These are phyloP conservation scores for Rhamphomyia laevipes DNA, from an alignment of 2,888 invertebrate genomes.

Conservation along the genomic window DNA sequence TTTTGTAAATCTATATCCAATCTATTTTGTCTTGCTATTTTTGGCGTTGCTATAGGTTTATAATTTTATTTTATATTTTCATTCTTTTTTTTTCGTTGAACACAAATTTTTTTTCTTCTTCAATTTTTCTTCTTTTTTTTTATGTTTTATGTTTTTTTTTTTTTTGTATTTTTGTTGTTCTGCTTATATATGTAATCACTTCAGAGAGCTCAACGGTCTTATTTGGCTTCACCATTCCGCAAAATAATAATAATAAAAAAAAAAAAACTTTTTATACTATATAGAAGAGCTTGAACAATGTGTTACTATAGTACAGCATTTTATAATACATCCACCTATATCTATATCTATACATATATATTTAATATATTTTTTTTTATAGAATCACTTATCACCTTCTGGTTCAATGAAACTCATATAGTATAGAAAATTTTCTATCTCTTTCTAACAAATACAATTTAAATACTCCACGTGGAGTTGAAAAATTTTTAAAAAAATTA, in stretches of 20 bases:
- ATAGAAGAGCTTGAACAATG: too few species aligned
- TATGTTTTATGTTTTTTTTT: too few species aligned
- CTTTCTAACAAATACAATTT: neutral
- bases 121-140: too few species aligned
- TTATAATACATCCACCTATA: neutral
- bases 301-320: too few species aligned
- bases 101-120: too few species aligned
- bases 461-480: neutral
- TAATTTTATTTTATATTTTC: too few species aligned
- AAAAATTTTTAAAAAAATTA: neutral
- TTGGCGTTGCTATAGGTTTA: too few species aligned
- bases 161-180: too few species aligned
- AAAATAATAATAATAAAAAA: neutral
- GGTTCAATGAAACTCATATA: neutral
- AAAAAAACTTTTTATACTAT: neutral
- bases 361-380: neutral
- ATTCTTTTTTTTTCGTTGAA: too few species aligned
- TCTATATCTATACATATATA: neutral
- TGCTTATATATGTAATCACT: neutral
- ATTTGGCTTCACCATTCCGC: neutral
- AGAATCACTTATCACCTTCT: conserved; percentile 1
- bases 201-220: conserved; percentile 1
- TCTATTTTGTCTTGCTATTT: too few species aligned
- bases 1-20: too few species aligned
- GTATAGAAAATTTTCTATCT: neutral